Conservation (phyloP, 2,888 invertebrate species). For the Acrobasis repandana region DNA sequence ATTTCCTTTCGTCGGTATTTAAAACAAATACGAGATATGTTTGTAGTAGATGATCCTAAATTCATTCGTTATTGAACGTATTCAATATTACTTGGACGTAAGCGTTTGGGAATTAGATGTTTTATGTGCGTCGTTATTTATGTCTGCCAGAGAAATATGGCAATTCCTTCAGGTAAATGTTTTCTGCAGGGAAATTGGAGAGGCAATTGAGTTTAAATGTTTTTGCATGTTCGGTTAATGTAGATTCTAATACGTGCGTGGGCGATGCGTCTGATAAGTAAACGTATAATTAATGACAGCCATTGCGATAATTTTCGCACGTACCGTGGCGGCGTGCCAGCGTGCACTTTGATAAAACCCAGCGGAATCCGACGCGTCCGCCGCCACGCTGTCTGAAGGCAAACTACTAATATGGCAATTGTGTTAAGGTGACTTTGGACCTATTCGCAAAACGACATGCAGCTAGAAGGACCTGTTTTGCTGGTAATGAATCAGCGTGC, state of each 20-base stretch:
- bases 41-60: background rate
- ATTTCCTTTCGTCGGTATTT: background rate
- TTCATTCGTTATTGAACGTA: background rate
- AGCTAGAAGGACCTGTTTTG: no score
- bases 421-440: no score
- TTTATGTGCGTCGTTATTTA: background rate
- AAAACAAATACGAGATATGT: background rate
- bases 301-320: slow-evolving; percentile 21
- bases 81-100: background rate
- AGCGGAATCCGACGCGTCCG: slow-evolving; percentile 38
- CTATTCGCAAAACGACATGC: no score
- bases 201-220: background rate
- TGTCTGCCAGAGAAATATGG: background rate
- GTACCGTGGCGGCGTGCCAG: slow-evolving; percentile 51
- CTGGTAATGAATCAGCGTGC: no score
- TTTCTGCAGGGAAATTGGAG: background rate
- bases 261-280: background rate
- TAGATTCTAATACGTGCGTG: slow-evolving; percentile 7
- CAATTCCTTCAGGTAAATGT: background rate
- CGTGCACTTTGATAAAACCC: slow-evolving; percentile 48
- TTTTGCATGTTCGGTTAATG: background rate
- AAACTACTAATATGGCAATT: slow-evolving; percentile 49
- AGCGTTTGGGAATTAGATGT: background rate
- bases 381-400: slow-evolving; percentile 71
- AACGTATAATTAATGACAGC: slow-evolving; percentile 17